Base-by-base conservation (phyloP, 2,113 vertebrate genomes). In the Scortum barcoo region DNA sequence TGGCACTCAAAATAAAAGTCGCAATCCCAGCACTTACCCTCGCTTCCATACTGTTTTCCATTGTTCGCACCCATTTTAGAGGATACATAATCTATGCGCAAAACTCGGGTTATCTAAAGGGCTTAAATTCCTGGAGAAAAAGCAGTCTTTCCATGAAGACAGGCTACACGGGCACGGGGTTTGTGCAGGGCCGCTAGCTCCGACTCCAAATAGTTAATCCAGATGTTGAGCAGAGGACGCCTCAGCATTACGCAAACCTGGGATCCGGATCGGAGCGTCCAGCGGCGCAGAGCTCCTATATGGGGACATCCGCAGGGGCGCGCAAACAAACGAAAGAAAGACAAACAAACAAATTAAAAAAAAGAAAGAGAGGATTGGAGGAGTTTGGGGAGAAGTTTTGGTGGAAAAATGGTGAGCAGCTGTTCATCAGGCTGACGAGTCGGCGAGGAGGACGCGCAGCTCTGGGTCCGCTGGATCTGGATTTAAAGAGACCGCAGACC, bases 61-160 rank as follows among this genome's bases (percentile, higher is more conserved):
- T 98, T 98, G 97, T 98, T 98, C 89, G 97, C 97, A 89, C 98
- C 98, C 98, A 99, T 99, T 95, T 95, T 95, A 96, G 89, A 92
- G 95, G 91, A 96, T 93, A 96, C 97, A 98, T 97, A 95, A 96
- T 96, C 96, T 95, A 94, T 62, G 76, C 80, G 72, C 90, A 87
- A 58, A 78, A 22, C 79, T 54, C 73, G 73, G 58, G 42, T 53
- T 68, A 84, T 88, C 76, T 87, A 63, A 76, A 74, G 30, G 16
- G 61, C 81, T 72, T 84, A 84, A 87, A 90, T 74, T 77, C 90
- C 89, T 81, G 60, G 78, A 70, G 28, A 66, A 56, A 74, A 40
- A 20, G 24, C 13, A 57, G 65, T 69, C 48, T 75, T 72, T 85
- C 82, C 78, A 83, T 33, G 30, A 75, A 88, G 80, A 81, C 4